Conservation (phyloP, 1,140 invertebrate species). For the Drosophila subobscura region DNA sequence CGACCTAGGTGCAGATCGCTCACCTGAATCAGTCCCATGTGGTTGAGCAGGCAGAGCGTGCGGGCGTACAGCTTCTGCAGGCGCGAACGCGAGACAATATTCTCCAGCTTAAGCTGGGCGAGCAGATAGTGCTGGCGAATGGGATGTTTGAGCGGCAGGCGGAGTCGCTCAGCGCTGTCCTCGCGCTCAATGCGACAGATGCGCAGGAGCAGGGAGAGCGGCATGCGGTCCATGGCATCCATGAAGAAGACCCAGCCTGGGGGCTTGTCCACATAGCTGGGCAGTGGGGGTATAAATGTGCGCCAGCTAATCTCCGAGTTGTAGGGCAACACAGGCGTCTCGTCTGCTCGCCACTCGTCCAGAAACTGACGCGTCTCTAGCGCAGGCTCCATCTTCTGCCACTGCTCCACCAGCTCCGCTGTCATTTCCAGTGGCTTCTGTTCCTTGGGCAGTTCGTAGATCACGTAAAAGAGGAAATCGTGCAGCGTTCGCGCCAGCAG, state of each 20-base stretch:
- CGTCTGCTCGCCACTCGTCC: constrained; percentile 82
- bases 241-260: constrained; percentile 90
- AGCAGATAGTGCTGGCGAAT: constrained; percentile 88
- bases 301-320: constrained; percentile 87
- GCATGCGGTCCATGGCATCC: constrained; percentile 89
- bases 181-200: constrained; percentile 86
- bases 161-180: constrained; percentile 85
- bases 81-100: constrained; percentile 51
- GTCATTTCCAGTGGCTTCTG: constrained; percentile 78
- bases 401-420: constrained; percentile 81
- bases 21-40: constrained; percentile 88
- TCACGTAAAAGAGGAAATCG: constrained; percentile 88
- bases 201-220: constrained; percentile 89
- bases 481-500: constrained; percentile 88
- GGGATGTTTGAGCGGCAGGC: constrained; percentile 87
- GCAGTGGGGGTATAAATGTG: constrained; percentile 90
- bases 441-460: constrained; percentile 85
- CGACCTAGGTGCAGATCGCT: constrained; percentile 86
- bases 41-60: constrained; percentile 86
- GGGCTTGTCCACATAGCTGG: constrained; percentile 86
- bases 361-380: constrained; percentile 49
- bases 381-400: constrained; percentile 81
- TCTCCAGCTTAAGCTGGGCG: constrained; percentile 73
- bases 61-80: constrained; percentile 88
- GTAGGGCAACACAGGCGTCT: constrained; percentile 84